A percentile compares a stretch with the other conserved stretches of the same genome.
Conservation (phyloP, 2,797 vertebrate species). For the Harpagifer antarcticus region DNA sequence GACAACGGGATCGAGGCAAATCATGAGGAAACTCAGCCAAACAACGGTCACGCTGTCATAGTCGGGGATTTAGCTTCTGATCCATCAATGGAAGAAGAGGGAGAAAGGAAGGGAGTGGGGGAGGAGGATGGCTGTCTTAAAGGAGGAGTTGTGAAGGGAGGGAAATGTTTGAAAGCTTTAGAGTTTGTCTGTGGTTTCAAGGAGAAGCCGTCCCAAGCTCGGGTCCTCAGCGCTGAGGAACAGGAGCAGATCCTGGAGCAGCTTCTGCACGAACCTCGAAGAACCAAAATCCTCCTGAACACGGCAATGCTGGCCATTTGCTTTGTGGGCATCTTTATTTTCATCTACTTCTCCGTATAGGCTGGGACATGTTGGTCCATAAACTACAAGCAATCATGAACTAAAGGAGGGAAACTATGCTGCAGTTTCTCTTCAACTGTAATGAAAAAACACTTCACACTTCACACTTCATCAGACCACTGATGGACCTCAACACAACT, state of each 20-base stretch:
- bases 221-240: slow-evolving; percentile 36
- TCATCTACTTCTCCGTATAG: slow-evolving; percentile 71
- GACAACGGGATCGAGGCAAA: not conserved
- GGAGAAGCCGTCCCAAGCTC: slow-evolving; percentile 9
- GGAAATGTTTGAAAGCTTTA: slow-evolving; percentile 38
- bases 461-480: too few relatives aligned
- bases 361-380: not conserved
- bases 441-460: too few relatives aligned
- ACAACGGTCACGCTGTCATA: not conserved
- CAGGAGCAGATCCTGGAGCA: slow-evolving; percentile 53
- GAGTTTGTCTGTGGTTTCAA: slow-evolving; percentile 51
- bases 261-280: slow-evolving; percentile 64
- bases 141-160: not conserved
- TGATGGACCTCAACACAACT: too few relatives aligned
- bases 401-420: not conserved
- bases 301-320: slow-evolving; percentile 50
- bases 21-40: slow-evolving; percentile 5
- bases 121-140: slow-evolving; percentile 17
- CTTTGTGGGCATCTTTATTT: slow-evolving; percentile 60
- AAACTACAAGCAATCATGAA: not conserved
- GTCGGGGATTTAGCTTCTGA: slow-evolving; percentile 5
- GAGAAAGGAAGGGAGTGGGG: not conserved
- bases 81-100: not conserved
- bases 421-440: not conserved
- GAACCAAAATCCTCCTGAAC: slow-evolving; percentile 53